phyloP scores from a whole-genome alignment of 2,888 invertebrate species.

The Diaperis boleti region DNA sequence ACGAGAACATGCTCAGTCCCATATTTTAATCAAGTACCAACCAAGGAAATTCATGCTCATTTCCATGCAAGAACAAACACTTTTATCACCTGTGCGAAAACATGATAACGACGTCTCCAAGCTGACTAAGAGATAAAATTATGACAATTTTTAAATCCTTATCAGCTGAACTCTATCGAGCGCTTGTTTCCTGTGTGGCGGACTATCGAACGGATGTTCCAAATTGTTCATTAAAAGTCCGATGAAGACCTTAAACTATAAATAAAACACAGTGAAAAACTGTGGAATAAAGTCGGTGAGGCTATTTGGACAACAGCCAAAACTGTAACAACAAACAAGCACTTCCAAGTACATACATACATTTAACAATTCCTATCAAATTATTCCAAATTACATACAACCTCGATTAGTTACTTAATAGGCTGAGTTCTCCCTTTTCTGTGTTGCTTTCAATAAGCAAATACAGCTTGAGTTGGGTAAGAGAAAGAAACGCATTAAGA shows the following conservation, averaged over 20 bases:
- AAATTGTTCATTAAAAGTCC: not conserved
- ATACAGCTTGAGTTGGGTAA: no score
- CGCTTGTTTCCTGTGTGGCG: not conserved
- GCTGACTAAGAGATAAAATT: constrained; percentile 31
- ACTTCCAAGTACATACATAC: no score
- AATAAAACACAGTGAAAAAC: constrained; percentile 15
- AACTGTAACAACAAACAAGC: constrained; percentile 7
- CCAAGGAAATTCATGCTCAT: not conserved
- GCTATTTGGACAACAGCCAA: constrained; percentile 32
- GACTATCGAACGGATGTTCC: constrained; percentile 3
- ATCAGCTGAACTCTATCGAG: constrained; percentile 5
- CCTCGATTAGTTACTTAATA: no score
- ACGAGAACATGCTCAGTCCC: no score
- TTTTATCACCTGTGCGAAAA: constrained; percentile 20
- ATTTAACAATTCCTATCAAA: no score
- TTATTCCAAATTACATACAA: no score
- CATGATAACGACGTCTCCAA: constrained; percentile 25
- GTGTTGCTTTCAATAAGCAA: no score
- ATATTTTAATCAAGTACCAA: not conserved
- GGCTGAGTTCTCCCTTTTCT: no score
- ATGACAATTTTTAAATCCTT: constrained; percentile 4
- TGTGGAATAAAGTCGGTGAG: constrained; percentile 20
- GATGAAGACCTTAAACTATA: constrained; percentile 20
- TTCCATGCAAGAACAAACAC: not conserved
- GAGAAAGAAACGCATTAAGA: no score